Percentiles rank a stretch among this genome's conserved stretches.
Evolutionary conservation across 2,797 vertebrate genomes (phyloP).

Genomic region (Melanotaenia boesemani): DNA sequence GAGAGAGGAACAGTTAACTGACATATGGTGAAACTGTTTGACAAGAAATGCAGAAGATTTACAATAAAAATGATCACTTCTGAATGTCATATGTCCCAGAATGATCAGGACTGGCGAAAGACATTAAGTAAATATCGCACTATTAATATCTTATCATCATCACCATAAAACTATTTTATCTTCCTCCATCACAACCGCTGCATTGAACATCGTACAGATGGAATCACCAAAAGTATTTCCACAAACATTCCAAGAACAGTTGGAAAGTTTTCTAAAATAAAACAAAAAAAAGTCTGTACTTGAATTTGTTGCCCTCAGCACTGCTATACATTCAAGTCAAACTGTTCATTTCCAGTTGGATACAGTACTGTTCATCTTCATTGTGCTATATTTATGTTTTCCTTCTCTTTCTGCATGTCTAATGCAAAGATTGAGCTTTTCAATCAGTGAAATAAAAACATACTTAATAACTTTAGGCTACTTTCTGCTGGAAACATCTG

Average conservation of each 20-base stretch:
- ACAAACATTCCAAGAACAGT: too few relatives aligned
- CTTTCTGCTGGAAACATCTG: conserved; percentile 32
- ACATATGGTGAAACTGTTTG: background rate
- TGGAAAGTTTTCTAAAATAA: too few relatives aligned
- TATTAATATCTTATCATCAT: background rate
- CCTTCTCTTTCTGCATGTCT: conserved; percentile 94
- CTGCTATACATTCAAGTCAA: conserved; percentile 85
- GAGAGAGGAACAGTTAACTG: background rate
- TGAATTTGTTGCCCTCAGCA: conserved; percentile 92
- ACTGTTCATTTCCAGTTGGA: conserved; percentile 94
- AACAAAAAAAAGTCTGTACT: conserved; percentile 84
- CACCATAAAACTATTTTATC: too few relatives aligned
- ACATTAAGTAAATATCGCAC: conserved; percentile 16
- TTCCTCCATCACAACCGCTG: too few relatives aligned
- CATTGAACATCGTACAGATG: too few relatives aligned
- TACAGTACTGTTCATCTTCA: conserved; percentile 96
- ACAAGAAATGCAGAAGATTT: background rate
- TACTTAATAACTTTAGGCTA: conserved; percentile 76
- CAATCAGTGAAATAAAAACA: conserved; percentile 93
- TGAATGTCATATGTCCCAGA: background rate
- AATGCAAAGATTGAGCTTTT: conserved; percentile 97
- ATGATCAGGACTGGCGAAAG: background rate
- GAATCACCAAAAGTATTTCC: too few relatives aligned
- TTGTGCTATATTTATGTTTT: conserved; percentile 96
- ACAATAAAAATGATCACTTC: background rate